Evolutionary conservation across 2,888 invertebrate species (phyloP), one percentile per base, ranked within the genome.

Genomic region (Dyspetes luteomarginatus): DNA sequence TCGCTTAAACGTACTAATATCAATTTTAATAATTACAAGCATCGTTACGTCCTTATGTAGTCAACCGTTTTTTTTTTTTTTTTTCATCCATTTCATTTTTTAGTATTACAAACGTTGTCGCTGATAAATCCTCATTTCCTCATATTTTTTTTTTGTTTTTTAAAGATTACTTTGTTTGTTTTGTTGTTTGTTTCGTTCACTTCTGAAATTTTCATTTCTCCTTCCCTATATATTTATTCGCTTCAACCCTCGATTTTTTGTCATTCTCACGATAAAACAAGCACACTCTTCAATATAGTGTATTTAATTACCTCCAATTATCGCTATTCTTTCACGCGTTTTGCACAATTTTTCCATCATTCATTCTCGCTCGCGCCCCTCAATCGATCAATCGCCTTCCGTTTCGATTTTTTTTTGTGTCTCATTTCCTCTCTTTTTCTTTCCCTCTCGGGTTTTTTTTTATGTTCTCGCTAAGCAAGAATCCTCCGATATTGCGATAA

Each of bases 11-110:
- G 86, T 91, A 90, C 90, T 91, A 91, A 91, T 91, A 91, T 91
- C 90, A 91, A 89, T 90, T 89, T 89, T 89, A 90, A 89, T 90
- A 91, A 91, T 91, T 91, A 91, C 91, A 91, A 91, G 91, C 91
- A 91, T 91, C 87, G 86, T 90, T 90, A 91, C 88, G 89, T 91
- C 89, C 89, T 91, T 90, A 89, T 89, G 87, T 89, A 90, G 86
- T 90, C 90, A 89, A 88, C 90, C 86, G 86, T 15, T 64, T 74
- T 28, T 65, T 36, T 67, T 17, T 55, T 56, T 68, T 67, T 26
- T 56, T 72, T 71, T 36, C 7, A 9, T 36, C 9, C 36, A 12
- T 55, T 24, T 65, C 22, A 52, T 77, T 5, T 56, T 24, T 60
- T 58, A 26, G 62, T 72, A 76, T 76, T 79, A 88, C 86, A 90